Percentiles rank a stretch among this genome's conserved stretches.
phyloP scores from a whole-genome alignment of 2,113 vertebrate genomes.

The Morphnarchus princeps region DNA sequence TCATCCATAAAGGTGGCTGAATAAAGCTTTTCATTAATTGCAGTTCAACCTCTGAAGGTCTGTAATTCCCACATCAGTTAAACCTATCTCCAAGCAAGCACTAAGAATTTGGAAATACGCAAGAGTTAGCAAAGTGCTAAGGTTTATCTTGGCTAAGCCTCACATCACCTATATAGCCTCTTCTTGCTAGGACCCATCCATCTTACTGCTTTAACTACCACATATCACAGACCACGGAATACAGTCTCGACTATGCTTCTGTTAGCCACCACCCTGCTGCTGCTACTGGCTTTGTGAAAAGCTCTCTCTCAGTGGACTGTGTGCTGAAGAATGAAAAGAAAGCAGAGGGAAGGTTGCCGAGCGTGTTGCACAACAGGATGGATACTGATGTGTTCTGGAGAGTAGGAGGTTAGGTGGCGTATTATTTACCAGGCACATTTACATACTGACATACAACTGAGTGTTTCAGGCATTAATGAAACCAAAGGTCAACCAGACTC shows the following conservation, averaged over 20 bases:
- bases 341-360: background rate
- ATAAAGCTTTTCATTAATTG: background rate
- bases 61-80: background rate
- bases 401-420: background rate
- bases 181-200: background rate
- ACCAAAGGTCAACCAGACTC: background rate
- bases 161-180: background rate
- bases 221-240: accelerated
- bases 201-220: background rate
- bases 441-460: background rate
- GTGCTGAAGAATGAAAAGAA: background rate
- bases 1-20: background rate
- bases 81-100: background rate
- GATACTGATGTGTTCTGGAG: background rate
- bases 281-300: background rate
- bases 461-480: background rate
- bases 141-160: background rate
- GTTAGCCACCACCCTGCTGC: background rate
- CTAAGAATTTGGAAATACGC: background rate
- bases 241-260: accelerated
- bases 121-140: background rate
- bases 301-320: background rate
- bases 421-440: background rate
- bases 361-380: background rate
- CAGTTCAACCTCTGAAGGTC: background rate